Evolutionary conservation across 2,888 invertebrate genomes (phyloP).

Genomic region (Limnephilus lunatus): DNA sequence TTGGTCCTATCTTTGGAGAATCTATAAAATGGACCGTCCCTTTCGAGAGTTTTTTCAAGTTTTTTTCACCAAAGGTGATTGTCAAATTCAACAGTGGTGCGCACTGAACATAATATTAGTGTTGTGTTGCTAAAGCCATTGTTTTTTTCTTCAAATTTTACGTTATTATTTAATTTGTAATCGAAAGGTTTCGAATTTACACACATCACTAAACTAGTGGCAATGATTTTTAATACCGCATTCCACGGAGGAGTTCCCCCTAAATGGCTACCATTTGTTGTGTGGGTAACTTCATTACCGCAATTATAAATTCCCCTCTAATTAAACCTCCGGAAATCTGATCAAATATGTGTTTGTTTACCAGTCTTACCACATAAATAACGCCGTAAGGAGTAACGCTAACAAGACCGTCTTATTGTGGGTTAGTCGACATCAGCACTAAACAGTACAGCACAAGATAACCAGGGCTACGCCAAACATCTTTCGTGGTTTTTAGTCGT

Average conservation of each 20-base stretch:
- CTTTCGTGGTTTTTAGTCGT: not conserved
- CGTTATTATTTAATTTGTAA: not conserved
- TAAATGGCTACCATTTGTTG: not conserved
- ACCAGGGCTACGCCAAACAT: not conserved
- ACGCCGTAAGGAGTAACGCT: slow-evolving; percentile 14
- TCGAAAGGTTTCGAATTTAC: not conserved
- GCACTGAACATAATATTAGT: too few species aligned
- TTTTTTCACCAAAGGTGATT: too few species aligned
- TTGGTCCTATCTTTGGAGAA: too few species aligned
- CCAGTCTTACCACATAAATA: slow-evolving; percentile 36
- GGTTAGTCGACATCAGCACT: slow-evolving; percentile 15
- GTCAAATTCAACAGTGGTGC: too few species aligned
- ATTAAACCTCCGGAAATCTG: slow-evolving; percentile 18
- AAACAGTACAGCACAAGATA: not conserved
- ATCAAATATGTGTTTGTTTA: slow-evolving; percentile 8
- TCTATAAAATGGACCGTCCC: too few species aligned
- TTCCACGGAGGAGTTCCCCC: not conserved
- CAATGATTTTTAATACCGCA: not conserved
- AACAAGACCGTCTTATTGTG: slow-evolving; percentile 37
- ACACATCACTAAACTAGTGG: not conserved
- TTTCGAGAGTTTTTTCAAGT: too few species aligned
- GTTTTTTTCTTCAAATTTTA: not conserved
- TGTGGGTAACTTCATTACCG: slow-evolving; percentile 8
- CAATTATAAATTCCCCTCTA: slow-evolving; percentile 39
- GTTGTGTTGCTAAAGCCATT: not conserved